These are phyloP conservation scores for Hydropotes inermis DNA, from an alignment of 2,113 vertebrate genomes.

Conservation along the genomic window DNA sequence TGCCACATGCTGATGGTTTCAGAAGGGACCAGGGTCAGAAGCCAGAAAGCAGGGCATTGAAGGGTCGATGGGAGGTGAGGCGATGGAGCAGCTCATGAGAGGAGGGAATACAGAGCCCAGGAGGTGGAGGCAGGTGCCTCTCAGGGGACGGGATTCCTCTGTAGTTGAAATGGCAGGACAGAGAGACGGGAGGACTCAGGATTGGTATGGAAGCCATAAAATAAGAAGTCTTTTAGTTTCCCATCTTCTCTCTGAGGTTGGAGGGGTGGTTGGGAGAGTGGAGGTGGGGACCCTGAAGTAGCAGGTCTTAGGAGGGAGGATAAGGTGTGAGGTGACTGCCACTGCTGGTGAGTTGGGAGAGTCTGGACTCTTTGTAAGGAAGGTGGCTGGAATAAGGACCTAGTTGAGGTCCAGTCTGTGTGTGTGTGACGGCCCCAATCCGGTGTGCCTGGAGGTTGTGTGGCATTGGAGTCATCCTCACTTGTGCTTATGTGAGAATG, in stretches of 20 bases:
- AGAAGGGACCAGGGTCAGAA: background rate
- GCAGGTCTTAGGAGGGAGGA: background rate
- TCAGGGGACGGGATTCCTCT: background rate
- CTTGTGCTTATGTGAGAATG: accelerated
- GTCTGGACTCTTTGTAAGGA: background rate
- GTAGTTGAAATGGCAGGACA: background rate
- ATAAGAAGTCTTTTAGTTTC: background rate
- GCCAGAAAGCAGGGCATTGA: background rate
- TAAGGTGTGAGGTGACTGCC: background rate
- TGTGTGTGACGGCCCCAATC: accelerated
- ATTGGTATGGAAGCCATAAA: background rate
- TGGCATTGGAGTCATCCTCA: background rate
- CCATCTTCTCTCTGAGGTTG: background rate
- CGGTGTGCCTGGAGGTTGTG: no score
- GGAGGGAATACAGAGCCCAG: background rate
- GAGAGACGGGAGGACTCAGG: background rate
- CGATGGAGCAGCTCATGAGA: no score
- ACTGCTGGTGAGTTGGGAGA: background rate
- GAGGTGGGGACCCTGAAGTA: background rate
- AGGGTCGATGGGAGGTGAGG: background rate
- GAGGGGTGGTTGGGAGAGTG: background rate
- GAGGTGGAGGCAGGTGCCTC: background rate
- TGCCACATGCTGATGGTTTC: background rate
- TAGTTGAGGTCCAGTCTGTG: background rate
- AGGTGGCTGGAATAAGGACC: background rate